These are phyloP conservation scores for Porites lobata DNA, from an alignment of 92 coral and sea anemone genomes.

Conservation along the genomic window DNA sequence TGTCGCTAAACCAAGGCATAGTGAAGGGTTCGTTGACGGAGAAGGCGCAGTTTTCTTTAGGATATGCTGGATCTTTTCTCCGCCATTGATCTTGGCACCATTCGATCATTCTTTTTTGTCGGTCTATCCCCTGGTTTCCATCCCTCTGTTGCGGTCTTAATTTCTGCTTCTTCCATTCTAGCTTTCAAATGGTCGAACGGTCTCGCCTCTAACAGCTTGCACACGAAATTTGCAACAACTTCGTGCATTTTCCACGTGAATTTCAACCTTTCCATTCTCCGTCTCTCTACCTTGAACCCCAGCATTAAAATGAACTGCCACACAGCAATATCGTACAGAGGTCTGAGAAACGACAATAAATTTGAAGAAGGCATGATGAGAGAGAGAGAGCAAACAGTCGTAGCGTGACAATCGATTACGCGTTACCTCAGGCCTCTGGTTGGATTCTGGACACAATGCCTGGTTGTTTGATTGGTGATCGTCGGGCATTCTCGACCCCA, in stretches of 20 bases:
- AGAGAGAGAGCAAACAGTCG: too few relatives aligned
- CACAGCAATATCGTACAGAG: conserved; percentile 66
- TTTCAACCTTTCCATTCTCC: neutral
- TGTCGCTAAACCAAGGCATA: conserved; percentile 34
- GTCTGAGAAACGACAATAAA: conserved; percentile 34
- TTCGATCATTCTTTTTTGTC: conserved; percentile 20
- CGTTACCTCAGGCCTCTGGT: too few relatives aligned
- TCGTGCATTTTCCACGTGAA: conserved; percentile 60
- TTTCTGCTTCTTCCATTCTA: conserved; percentile 35
- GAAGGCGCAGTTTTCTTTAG: neutral
- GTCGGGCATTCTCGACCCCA: too few relatives aligned
- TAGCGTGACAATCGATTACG: too few relatives aligned
- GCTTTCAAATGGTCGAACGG: conserved; percentile 43
- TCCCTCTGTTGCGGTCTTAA: conserved; percentile 35
- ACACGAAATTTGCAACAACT: conserved; percentile 56
- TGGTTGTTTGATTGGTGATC: too few relatives aligned
- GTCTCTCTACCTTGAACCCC: neutral
- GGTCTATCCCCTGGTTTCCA: conserved; percentile 40
- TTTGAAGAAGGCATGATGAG: conserved; percentile 41
- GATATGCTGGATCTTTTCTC: conserved; percentile 26
- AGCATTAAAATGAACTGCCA: conserved; percentile 64
- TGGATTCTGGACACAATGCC: too few relatives aligned
- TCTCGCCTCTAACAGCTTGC: conserved; percentile 53
- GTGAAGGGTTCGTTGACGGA: conserved; percentile 10
- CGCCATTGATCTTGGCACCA: conserved; percentile 72